phyloP scores from a whole-genome alignment of 1,140 invertebrate genomes.

The Linepithema humile region DNA sequence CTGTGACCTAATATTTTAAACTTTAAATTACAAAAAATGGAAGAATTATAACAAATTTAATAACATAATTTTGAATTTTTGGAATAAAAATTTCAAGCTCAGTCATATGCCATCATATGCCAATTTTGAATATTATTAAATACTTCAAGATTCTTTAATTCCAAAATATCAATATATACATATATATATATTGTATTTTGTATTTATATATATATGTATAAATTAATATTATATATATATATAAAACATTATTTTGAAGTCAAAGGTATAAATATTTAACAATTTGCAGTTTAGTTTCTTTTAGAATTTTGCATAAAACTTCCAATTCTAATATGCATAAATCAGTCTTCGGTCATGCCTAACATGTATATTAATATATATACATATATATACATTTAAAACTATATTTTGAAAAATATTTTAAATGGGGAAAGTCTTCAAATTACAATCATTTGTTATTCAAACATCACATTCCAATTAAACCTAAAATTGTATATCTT shows the following conservation, averaged over 20 bases:
- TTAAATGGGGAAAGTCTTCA: neutral
- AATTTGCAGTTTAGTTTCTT: neutral
- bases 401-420: slow-evolving; percentile 19
- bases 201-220: too few relatives aligned
- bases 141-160: neutral
- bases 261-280: slow-evolving; percentile 11
- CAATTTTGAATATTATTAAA: neutral
- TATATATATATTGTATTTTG: too few relatives aligned
- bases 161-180: neutral
- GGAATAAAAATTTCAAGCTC: too few relatives aligned
- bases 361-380: slow-evolving; percentile 37
- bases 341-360: slow-evolving; percentile 31
- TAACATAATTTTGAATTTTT: neutral
- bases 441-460: neutral
- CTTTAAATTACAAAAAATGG: neutral
- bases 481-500: slow-evolving; percentile 21
- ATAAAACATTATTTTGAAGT: neutral
- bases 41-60: neutral
- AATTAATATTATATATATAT: too few relatives aligned
- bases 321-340: neutral
- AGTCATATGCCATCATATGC: too few relatives aligned
- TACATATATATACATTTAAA: slow-evolving; percentile 13
- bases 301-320: neutral
- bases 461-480: slow-evolving; percentile 34
- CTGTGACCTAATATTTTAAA: neutral